phyloP scores from a whole-genome alignment of 1,140 invertebrate species.

The Pectinophora gossypiella region DNA sequence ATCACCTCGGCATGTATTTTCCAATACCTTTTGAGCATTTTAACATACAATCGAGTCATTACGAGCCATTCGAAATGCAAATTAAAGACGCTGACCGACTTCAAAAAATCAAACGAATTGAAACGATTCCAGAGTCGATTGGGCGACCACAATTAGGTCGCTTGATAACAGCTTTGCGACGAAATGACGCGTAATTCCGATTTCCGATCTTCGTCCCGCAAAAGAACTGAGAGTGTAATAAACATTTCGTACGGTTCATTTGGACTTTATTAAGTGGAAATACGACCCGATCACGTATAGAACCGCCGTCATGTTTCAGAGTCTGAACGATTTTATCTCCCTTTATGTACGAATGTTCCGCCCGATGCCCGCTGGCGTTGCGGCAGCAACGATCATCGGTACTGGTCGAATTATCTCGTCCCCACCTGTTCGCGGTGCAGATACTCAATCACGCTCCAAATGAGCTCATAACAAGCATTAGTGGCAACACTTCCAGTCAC shows the following conservation, averaged over 20 bases:
- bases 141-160: not conserved
- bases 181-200: constrained; percentile 9
- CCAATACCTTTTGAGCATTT: not conserved
- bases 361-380: not conserved
- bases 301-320: not conserved
- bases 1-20: not conserved
- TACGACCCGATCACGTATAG: too few relatives aligned
- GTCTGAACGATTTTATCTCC: constrained; percentile 10
- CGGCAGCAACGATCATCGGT: not conserved
- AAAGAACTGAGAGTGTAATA: constrained; percentile 26
- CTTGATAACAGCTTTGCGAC: not conserved
- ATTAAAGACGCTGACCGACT: not conserved
- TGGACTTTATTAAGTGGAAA: constrained; percentile 51
- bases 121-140: not conserved
- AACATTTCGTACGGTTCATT: constrained; percentile 46
- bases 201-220: constrained; percentile 16
- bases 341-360: constrained; percentile 12
- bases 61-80: not conserved
- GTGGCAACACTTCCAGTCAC: not conserved
- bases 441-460: too few relatives aligned
- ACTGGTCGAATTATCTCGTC: not conserved
- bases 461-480: not conserved
- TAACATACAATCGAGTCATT: not conserved
- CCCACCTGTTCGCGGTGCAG: not conserved
- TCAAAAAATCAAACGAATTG: not conserved